These are phyloP conservation scores for Burhinus bistriatus DNA, from an alignment of 2,113 vertebrate species.

Conservation along the genomic window DNA sequence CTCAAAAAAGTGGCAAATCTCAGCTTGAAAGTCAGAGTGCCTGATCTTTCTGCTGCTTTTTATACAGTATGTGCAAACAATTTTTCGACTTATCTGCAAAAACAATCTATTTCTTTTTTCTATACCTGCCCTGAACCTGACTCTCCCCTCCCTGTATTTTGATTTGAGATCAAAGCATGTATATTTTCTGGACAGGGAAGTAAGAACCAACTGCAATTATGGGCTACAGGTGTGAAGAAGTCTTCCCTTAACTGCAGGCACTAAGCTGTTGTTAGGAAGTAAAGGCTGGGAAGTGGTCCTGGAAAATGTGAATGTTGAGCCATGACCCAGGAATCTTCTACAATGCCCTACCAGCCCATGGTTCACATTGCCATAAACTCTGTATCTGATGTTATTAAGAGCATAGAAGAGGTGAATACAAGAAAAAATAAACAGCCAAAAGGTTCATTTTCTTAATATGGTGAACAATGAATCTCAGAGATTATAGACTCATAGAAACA, in stretches of 20 bases:
- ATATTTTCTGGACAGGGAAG: not conserved
- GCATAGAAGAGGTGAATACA: not conserved
- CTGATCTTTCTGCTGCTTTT: not conserved
- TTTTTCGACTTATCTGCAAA: not conserved
- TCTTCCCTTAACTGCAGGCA: not conserved
- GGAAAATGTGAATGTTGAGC: not conserved
- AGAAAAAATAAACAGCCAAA: not conserved
- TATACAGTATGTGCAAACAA: not conserved
- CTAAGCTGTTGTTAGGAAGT: not conserved
- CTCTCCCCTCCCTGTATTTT: not conserved
- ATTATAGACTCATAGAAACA: not conserved
- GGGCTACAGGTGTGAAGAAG: not conserved
- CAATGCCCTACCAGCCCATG: rapidly evolving
- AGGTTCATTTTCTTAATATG: not conserved
- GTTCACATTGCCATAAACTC: not conserved
- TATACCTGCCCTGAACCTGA: not conserved
- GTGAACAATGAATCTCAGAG: not conserved
- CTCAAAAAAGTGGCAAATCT: not conserved
- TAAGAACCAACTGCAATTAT: not conserved
- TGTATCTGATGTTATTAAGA: not conserved
- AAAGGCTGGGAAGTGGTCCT: not conserved
- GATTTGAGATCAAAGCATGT: not conserved
- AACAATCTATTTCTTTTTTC: not conserved
- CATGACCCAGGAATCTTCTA: not conserved
- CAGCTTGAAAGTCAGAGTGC: not conserved